Evolutionary conservation across 2,797 vertebrate species (phyloP), one percentile per base, ranked within the genome.

Genomic region (Antennarius maculatus): DNA sequence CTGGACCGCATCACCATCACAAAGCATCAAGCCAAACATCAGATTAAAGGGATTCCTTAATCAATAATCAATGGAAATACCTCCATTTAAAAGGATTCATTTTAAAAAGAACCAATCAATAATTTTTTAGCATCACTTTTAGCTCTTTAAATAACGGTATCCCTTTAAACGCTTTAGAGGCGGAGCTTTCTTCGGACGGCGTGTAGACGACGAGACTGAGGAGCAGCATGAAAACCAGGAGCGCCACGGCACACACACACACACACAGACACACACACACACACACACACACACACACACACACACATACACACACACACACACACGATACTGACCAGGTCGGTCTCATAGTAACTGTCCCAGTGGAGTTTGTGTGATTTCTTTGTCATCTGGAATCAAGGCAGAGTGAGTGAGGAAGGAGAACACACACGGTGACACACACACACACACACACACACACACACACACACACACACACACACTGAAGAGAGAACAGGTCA

Each of bases 311-410:
- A 82, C 74, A 49, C 2, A 80, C 85, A 23, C 84, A 81, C 64
- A 61, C 66, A 80, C 61, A 41, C 17, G 45, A 93, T 96, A 98
- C 97, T 97, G 93, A 99, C 97, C 95, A 93, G 96, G 87, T 98
- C 96, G 86, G 94, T 95, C 79, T 99, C 96, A 96, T 92, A 95
- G 95, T 94, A 95, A 95, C 95, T 96, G 93, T 96, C 95, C 96
- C 97, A 98, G 93, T 94, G 94, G 89, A 94, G 94, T 94, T 95
- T 96, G 92, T 94, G 94, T 53, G 91, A 91, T 94, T 94, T 97
- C 95, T 96, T 96, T 94, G 95, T 95, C 94, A 97, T 96, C 96
- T 97, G 94, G 93, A 96, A 96, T 90, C 89, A 94, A 95, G 93
- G 93, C 90, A 95, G 82, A 95, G 86, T 0, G 47, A 67, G 89